phyloP scores from a whole-genome alignment of 2,113 vertebrate species.

The Phyllostomus discolor region DNA sequence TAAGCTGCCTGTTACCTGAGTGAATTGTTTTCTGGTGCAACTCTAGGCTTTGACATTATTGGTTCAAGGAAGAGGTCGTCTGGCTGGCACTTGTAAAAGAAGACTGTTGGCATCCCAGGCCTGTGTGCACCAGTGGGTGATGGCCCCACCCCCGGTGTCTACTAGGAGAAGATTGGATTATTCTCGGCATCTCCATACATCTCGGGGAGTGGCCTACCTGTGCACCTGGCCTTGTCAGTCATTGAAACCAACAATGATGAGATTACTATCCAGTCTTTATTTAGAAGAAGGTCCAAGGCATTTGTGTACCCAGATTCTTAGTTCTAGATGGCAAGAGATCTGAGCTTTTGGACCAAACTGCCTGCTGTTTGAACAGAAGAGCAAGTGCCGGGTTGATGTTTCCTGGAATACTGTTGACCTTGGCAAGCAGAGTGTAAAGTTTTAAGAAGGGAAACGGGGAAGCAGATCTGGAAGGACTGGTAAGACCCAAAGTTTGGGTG shows the following conservation, averaged over 20 bases:
- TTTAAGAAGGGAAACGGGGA: not conserved
- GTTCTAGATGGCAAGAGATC: not conserved
- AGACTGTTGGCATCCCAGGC: not conserved
- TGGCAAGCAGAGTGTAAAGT: not conserved
- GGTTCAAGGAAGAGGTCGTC: not conserved
- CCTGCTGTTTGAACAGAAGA: not conserved
- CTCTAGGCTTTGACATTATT: not conserved
- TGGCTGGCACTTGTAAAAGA: not conserved
- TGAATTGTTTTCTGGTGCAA: not conserved
- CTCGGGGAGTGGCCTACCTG: not conserved
- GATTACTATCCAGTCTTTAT: not conserved
- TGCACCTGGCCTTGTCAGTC: not conserved
- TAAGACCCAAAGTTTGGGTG: not conserved
- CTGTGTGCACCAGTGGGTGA: not conserved
- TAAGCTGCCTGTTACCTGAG: not conserved
- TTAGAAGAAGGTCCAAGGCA: not conserved
- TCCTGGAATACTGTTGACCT: not conserved
- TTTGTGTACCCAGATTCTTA: not conserved
- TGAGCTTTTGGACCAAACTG: not conserved
- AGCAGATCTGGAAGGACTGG: not conserved
- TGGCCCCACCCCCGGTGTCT: not conserved
- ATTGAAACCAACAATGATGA: not conserved
- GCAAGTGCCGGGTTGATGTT: not conserved
- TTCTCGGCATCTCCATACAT: not conserved
- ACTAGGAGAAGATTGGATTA: not conserved